These are phyloP conservation scores for Aphrophora alni DNA, from an alignment of 2,888 invertebrate genomes.

Conservation along the genomic window DNA sequence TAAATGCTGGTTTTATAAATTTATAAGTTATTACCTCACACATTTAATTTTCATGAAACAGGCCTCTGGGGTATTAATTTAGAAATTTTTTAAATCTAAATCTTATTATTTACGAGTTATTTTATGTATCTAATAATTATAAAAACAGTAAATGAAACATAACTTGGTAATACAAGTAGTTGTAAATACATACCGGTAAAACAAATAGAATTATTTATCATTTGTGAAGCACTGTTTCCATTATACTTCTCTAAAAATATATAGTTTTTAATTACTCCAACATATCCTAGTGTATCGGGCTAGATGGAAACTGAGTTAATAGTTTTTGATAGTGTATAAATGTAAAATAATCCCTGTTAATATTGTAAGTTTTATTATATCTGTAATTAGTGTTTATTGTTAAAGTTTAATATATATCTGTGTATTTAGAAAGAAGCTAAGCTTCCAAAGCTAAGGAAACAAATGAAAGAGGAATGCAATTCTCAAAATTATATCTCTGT, in stretches of 20 bases:
- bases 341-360: not conserved
- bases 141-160: too few species aligned
- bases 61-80: too few species aligned
- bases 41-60: too few species aligned
- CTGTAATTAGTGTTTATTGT: not conserved
- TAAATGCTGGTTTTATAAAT: too few species aligned
- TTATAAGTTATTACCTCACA: too few species aligned
- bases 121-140: too few species aligned
- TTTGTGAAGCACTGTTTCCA: too few species aligned
- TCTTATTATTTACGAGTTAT: too few species aligned
- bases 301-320: not conserved
- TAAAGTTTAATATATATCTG: not conserved
- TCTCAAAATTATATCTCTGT: constrained; percentile 40
- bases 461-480: constrained; percentile 41
- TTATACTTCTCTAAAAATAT: not conserved
- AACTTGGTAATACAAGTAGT: too few species aligned
- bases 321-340: not conserved
- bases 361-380: not conserved
- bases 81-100: too few species aligned
- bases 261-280: not conserved
- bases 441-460: not conserved
- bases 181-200: too few species aligned
- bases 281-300: not conserved
- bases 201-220: too few species aligned
- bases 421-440: not conserved